Evolutionary conservation across 2,113 vertebrate species (phyloP), one percentile per base, ranked within the genome.

Genomic region (Nesoenas mayeri): DNA sequence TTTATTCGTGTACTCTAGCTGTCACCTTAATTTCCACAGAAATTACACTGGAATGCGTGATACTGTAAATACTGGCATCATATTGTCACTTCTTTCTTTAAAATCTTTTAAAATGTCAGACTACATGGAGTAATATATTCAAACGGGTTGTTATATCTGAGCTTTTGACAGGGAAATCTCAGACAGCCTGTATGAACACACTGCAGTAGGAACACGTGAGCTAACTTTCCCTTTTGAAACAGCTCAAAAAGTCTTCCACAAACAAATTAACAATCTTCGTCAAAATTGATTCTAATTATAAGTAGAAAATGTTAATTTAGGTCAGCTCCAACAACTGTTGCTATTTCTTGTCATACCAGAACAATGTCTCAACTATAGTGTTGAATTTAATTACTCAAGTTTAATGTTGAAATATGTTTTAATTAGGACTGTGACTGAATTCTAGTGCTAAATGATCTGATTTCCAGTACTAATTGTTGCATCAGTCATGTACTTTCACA

Each of bases 51-150:
- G 73, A 93, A 94, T 51, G 69, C 24, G 7, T 17, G 57, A 96
- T 88, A 89, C 53, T 51, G 60, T 87, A 96, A 95, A 91, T 56
- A 90, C 79, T 85, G 74, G 85, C 73, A 96, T 90, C 85, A 91
- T 65, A 79, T 51, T 96, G 90, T 86, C 93, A 95, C 65, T 88
- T 51, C 36, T 79, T 87, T 66, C 82, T 72, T 71, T 84, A 91
- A 90, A 88, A 80, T 95, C 92, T 92, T 95, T 93, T 94, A 93
- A 93, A 73, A 81, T 85, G 88, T 93, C 87, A 96, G 64, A 88
- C 66, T 82, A 53, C 61, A 25, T 14, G 24, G 57, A 89, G 56
- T 82, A 91, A 89, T 89, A 89, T 72, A 88, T 91, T 95, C 88
- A 86, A 84, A 88, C 7, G 57, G 54, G 61, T 64, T 91, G 69